Evolutionary conservation across 2,888 invertebrate genomes (phyloP).

Genomic region (Clusia tigrina): DNA sequence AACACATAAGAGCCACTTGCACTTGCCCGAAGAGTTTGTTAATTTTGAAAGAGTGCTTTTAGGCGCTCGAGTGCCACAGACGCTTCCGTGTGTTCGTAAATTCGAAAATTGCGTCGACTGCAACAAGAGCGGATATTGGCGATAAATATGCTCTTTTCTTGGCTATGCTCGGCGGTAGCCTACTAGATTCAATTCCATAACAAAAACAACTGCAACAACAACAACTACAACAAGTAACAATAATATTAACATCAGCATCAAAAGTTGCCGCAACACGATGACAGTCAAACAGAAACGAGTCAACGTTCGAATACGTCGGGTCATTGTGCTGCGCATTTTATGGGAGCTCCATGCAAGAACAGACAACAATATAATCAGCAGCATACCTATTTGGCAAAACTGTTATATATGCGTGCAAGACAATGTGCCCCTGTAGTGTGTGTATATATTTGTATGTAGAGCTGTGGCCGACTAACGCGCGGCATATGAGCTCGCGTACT

Average conservation of each 20-base stretch:
- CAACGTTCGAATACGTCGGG: constrained; percentile 60
- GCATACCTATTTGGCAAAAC: constrained; percentile 11
- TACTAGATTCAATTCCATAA: not conserved
- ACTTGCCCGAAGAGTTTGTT: constrained; percentile 7
- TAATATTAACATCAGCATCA: constrained; percentile 35
- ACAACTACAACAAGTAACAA: constrained; percentile 14
- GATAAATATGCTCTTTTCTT: not conserved
- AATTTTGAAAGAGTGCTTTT: constrained; percentile 11
- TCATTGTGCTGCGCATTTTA: constrained; percentile 54
- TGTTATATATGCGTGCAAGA: constrained; percentile 22
- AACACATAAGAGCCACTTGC: not conserved
- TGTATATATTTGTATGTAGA: constrained; percentile 16
- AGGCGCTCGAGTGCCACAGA: constrained; percentile 19
- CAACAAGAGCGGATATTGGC: constrained; percentile 24
- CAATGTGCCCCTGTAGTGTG: constrained; percentile 8
- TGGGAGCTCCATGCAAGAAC: not conserved
- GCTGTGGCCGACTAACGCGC: constrained; percentile 7
- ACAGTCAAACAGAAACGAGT: constrained; percentile 55
- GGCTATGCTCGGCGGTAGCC: not conserved
- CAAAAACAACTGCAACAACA: not conserved
- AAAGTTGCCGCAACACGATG: constrained; percentile 44
- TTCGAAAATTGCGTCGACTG: constrained; percentile 31
- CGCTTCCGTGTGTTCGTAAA: constrained; percentile 18
- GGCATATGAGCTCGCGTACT: not conserved
- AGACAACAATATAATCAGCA: not conserved